Conservation (phyloP, 2,888 invertebrate genomes). For the Epinotia bilunana region DNA sequence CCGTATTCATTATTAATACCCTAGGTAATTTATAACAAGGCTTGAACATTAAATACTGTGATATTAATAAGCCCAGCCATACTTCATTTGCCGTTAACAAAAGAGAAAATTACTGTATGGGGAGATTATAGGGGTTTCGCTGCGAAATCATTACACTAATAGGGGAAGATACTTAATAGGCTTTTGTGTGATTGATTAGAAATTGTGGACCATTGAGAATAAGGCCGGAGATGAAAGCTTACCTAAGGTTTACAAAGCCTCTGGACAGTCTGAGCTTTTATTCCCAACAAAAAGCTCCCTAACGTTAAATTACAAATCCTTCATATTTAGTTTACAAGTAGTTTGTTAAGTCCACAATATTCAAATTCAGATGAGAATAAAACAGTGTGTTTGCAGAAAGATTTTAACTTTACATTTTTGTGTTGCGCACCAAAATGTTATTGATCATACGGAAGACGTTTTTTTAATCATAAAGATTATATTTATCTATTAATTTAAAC, state of each 20-base stretch:
- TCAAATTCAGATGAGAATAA: no score
- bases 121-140: slow-evolving; percentile 5
- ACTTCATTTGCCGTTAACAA: slow-evolving; percentile 23
- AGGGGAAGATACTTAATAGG: slow-evolving; percentile 15
- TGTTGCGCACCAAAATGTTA: no score
- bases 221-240: background rate
- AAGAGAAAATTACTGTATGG: slow-evolving; percentile 15
- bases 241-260: background rate
- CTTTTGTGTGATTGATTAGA: slow-evolving; percentile 7
- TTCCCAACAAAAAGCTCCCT: no score
- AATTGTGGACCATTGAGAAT: background rate
- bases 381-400: no score
- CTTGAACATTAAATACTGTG: background rate
- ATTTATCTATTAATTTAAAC: no score
- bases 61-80: slow-evolving; percentile 25
- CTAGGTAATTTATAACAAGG: background rate
- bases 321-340: no score
- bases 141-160: slow-evolving; percentile 23
- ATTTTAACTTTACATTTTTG: no score
- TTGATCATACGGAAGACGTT: no score
- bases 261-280: background rate
- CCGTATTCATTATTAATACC: background rate
- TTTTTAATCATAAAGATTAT: no score
- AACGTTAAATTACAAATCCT: no score
- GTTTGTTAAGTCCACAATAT: no score